Base-by-base conservation (phyloP, 2,888 invertebrate species). In the Nemoura dubitans region DNA sequence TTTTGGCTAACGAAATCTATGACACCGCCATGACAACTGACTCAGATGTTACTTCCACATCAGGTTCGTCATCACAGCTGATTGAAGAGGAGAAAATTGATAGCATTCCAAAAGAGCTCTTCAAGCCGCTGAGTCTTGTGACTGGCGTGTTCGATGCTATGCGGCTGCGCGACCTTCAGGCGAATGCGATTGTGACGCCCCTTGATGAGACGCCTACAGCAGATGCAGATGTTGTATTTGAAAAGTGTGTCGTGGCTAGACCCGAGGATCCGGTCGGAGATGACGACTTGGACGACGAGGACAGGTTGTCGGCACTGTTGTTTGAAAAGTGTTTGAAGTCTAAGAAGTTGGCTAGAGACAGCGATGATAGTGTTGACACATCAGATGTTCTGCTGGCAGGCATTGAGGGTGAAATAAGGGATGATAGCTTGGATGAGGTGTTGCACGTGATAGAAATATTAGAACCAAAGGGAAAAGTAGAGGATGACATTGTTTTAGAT, bases 361-460 rank as follows among this genome's bases (percentile, higher is more conserved):
- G 14, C 21, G 16, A 59, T 7, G 10, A 36, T 10, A 36, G 36
- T n/a, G n/a, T n/a, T n/a, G n/a, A 36, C 3, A 36, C 36, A 36
- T 10, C 36, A 59, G 59, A 21, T 59, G 21, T 2, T 7, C 59
- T 21, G 59, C 16, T 59, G 21, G 1, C 59, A 21, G 59, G 2
- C 14, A 14, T 21, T 59, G 16, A 59, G 21, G 59, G 16, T 1
- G 21, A 59, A 21, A 14, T 10, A 10, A 21, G 16, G 59, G 59
- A 21, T 21, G 59, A 59, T 21, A 7, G 59, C 14, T 59, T 21
- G 78, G 78, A 78, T 30, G 81, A 21, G 30, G 81, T 27, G 26
- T 30, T 81, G 81, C 28, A 30, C 7, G 81, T 81, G 14, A 81
- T 81, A 5, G 81, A 81, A 30, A 81, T 81, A 10, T 28, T 81